These are phyloP conservation scores for Ichneumoninae sp. DNA, from an alignment of 2,888 invertebrate species.

Conservation along the genomic window DNA sequence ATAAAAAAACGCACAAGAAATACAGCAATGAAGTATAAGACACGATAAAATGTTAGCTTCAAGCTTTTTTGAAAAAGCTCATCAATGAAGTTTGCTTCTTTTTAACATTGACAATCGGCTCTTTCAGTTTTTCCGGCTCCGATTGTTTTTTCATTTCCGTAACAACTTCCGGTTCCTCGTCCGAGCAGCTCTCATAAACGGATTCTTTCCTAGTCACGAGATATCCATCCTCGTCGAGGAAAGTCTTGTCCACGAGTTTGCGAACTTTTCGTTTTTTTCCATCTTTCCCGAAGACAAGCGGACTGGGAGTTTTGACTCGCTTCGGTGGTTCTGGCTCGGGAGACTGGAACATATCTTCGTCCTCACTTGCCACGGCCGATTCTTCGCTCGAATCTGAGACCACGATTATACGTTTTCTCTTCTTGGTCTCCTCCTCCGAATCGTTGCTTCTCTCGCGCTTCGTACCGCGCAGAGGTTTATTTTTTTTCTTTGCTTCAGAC, in stretches of 20 bases:
- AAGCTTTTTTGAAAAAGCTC: slow-evolving; percentile 81
- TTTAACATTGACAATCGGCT: slow-evolving; percentile 69
- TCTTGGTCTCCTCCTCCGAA: slow-evolving; percentile 70
- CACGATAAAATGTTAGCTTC: slow-evolving; percentile 41
- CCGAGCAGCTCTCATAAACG: slow-evolving; percentile 80
- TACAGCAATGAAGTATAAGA: slow-evolving; percentile 16
- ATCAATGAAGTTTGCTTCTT: slow-evolving; percentile 80
- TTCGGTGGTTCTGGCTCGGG: slow-evolving; percentile 64
- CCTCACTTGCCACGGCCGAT: slow-evolving; percentile 67
- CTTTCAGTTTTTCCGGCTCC: slow-evolving; percentile 64
- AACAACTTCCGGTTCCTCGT: slow-evolving; percentile 73
- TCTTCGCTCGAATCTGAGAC: slow-evolving; percentile 78
- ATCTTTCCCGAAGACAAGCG: slow-evolving; percentile 55
- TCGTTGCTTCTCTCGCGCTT: slow-evolving; percentile 76
- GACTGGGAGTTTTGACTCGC: slow-evolving; percentile 73
- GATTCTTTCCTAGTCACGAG: slow-evolving; percentile 81
- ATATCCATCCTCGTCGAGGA: slow-evolving; percentile 82
- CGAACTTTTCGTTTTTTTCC: slow-evolving; percentile 79
- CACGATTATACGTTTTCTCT: slow-evolving; percentile 78
- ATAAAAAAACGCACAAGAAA: not conserved
- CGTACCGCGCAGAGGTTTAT: slow-evolving; percentile 68
- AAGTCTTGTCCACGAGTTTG: slow-evolving; percentile 79
- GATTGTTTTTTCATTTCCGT: slow-evolving; percentile 59
- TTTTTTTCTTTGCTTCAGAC: slow-evolving; percentile 60
- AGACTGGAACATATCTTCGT: slow-evolving; percentile 70